A percentile compares a stretch with the other conserved stretches of the same genome.
These are phyloP conservation scores for Pampusana beccarii DNA, from an alignment of 2,113 vertebrate genomes.

Conservation along the genomic window DNA sequence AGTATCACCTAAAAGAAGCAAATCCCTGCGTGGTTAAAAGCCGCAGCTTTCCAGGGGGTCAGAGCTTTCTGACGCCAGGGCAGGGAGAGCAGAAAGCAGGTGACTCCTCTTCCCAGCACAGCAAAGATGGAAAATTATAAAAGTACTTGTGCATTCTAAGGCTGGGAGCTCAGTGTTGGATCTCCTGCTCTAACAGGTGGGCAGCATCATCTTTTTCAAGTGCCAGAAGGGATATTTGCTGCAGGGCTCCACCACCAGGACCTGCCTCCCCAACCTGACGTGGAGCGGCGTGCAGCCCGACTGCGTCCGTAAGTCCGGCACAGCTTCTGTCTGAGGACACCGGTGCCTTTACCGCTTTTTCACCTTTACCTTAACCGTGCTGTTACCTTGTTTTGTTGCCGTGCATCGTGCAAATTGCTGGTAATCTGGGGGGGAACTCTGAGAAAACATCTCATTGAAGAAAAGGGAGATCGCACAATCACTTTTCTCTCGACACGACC, in stretches of 20 bases:
- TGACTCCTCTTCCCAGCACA: rapidly evolving
- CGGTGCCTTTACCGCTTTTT: rapidly evolving
- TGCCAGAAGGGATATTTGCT: slow-evolving; percentile 96
- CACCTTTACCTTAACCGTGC: rapidly evolving
- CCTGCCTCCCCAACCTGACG: slow-evolving; percentile 95
- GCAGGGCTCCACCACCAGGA: slow-evolving; percentile 94
- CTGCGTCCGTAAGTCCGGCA: slow-evolving; percentile 87
- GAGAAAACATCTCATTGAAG: rapidly evolving
- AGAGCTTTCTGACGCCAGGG: neutral
- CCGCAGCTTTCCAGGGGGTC: neutral
- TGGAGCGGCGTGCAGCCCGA: slow-evolving; percentile 95
- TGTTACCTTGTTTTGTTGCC: neutral
- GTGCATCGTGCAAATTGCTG: rapidly evolving
- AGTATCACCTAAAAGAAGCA: neutral
- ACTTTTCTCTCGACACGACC: neutral
- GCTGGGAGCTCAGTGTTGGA: neutral
- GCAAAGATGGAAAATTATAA: rapidly evolving
- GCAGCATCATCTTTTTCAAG: slow-evolving; percentile 89
- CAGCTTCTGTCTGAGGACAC: neutral
- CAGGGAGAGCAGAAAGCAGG: neutral
- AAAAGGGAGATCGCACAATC: neutral
- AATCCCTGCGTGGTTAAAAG: neutral
- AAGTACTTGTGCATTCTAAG: too few relatives aligned
- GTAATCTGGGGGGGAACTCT: neutral
- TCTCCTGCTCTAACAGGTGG: slow-evolving; percentile 69